Evolutionary conservation across 2,888 invertebrate genomes (phyloP).

Genomic region (Gryllus longicercus): DNA sequence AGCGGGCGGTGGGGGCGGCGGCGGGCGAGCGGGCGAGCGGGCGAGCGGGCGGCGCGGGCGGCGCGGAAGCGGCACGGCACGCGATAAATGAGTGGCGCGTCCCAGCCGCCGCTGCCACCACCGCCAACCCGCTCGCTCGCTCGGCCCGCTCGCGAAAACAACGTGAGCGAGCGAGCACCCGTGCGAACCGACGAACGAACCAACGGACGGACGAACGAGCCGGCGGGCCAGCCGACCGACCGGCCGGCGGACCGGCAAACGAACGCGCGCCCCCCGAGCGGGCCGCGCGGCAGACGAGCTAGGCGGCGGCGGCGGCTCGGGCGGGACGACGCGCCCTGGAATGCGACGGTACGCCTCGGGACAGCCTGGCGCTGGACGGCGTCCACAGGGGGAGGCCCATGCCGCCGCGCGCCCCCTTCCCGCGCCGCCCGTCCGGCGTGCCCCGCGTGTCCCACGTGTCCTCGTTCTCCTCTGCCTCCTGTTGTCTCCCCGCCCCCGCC

Average conservation of each 20-base stretch:
- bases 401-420: background rate
- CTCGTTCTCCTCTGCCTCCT: background rate
- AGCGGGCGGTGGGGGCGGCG: background rate
- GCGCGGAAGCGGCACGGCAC: conserved; percentile 11
- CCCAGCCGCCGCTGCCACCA: background rate
- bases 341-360: conserved; percentile 6
- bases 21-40: background rate
- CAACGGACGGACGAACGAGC: conserved; percentile 6
- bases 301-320: too few species aligned
- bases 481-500: background rate
- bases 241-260: conserved; percentile 5
- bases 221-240: background rate
- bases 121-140: background rate
- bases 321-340: background rate
- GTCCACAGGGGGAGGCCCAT: too few species aligned
- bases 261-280: background rate
- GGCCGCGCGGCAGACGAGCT: background rate
- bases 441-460: background rate
- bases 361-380: background rate
- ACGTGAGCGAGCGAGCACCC: background rate
- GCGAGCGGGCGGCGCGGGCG: background rate
- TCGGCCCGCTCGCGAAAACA: background rate
- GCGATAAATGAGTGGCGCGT: conserved; percentile 17
- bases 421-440: background rate
- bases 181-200: background rate